Evolutionary conservation across 2,797 vertebrate genomes (phyloP).

Genomic region (Tokudaia tokunoshimensis): DNA sequence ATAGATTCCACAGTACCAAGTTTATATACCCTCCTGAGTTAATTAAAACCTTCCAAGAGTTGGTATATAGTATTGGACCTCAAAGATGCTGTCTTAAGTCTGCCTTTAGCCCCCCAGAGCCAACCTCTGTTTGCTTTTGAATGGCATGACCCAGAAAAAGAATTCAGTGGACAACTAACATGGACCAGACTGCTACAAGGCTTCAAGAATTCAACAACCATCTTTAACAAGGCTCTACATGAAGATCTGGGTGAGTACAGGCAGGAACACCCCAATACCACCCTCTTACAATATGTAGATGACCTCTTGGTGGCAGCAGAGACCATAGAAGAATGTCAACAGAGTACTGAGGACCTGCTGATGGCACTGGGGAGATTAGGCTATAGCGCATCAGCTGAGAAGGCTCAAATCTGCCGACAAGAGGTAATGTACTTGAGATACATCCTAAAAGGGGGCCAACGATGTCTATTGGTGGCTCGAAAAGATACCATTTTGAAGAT

Average conservation of each 20-base stretch:
- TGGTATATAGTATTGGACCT: background rate
- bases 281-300: background rate
- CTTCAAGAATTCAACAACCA: background rate
- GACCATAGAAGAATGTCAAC: background rate
- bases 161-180: background rate
- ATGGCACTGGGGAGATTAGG: background rate
- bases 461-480: background rate
- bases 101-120: background rate
- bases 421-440: background rate
- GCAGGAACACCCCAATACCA: background rate
- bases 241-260: background rate
- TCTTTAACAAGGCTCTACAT: background rate
- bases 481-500: background rate
- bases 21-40: background rate
- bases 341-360: background rate
- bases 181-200: background rate
- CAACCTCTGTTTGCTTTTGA: background rate
- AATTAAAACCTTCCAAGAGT: background rate
- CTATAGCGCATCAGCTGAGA: background rate
- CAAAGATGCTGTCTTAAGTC: background rate
- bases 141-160: background rate
- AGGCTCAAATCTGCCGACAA: background rate
- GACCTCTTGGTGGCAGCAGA: background rate
- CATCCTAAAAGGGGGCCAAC: background rate
- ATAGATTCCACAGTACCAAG: background rate